Conservation (phyloP, 2,113 vertebrate genomes). For the Pangasianodon hypophthalmus region DNA sequence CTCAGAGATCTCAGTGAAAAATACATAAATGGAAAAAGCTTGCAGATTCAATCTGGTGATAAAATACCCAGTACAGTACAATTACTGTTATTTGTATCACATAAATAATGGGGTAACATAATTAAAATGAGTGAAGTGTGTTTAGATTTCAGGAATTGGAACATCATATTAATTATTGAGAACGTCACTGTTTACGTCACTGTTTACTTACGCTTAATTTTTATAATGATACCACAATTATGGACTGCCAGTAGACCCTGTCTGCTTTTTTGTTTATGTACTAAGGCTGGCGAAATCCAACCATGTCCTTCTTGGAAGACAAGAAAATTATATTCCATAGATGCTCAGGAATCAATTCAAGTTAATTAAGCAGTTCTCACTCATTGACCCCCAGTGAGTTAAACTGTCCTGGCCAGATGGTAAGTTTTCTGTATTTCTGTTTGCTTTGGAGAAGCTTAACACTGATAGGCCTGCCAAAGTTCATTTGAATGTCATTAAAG, state of each 20-base stretch:
- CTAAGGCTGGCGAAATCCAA: neutral
- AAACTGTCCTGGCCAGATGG: conserved; percentile 70
- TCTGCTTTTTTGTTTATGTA: neutral
- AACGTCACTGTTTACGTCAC: neutral
- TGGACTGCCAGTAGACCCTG: neutral
- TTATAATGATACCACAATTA: neutral
- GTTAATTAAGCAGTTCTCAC: conserved; percentile 36
- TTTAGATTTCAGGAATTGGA: neutral
- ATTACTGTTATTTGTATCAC: neutral
- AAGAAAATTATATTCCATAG: conserved; percentile 3
- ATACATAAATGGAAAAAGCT: neutral
- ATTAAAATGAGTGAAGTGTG: neutral
- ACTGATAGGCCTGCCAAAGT: conserved; percentile 67
- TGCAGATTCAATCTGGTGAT: neutral
- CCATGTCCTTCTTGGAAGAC: neutral
- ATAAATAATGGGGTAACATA: neutral
- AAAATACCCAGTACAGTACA: neutral
- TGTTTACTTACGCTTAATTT: neutral
- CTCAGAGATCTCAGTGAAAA: neutral
- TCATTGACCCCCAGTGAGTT: conserved; percentile 45
- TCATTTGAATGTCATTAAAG: conserved; percentile 82
- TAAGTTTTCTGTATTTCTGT: conserved; percentile 69
- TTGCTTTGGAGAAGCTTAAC: conserved; percentile 61
- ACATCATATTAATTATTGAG: neutral
- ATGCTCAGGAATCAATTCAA: conserved; percentile 29